A percentile compares a stretch with the other conserved stretches of the same genome.
Evolutionary conservation across 1,140 invertebrate species (phyloP).

Genomic region (Euschistus heros): DNA sequence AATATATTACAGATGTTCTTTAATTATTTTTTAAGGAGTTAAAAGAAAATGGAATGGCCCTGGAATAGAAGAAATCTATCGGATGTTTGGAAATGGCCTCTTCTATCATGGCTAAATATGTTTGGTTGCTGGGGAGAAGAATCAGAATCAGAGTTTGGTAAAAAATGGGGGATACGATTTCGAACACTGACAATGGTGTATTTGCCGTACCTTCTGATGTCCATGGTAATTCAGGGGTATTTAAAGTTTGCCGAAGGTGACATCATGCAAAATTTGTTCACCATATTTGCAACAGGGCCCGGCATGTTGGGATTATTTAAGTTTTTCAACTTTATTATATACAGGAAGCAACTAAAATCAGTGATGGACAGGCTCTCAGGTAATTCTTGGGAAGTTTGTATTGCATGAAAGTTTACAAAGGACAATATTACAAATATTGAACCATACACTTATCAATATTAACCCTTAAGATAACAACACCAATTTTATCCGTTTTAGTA

Average conservation of each 20-base stretch:
- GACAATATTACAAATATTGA: no score
- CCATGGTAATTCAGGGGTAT: not conserved
- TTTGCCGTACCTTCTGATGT: not conserved
- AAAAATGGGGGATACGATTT: not conserved
- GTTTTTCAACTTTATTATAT: not conserved
- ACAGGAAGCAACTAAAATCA: not conserved
- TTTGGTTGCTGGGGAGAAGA: not conserved
- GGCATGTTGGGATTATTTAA: not conserved
- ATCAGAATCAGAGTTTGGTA: not conserved
- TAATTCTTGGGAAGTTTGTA: not conserved
- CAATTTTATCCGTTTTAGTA: no score
- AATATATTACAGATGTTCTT: no score
- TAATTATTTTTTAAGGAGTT: no score
- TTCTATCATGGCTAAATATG: not conserved
- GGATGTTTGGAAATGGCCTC: not conserved
- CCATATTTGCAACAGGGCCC: not conserved
- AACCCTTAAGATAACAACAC: no score
- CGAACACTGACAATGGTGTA: not conserved
- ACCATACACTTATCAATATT: no score
- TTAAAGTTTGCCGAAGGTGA: not conserved
- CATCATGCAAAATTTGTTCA: slow-evolving; percentile 1
- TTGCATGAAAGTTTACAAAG: no score
- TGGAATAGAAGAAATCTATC: no score
- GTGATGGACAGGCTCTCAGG: not conserved
- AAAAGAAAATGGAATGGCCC: no score